These are phyloP conservation scores for Nipponia nippon DNA, from an alignment of 2,113 vertebrate species.

Conservation along the genomic window DNA sequence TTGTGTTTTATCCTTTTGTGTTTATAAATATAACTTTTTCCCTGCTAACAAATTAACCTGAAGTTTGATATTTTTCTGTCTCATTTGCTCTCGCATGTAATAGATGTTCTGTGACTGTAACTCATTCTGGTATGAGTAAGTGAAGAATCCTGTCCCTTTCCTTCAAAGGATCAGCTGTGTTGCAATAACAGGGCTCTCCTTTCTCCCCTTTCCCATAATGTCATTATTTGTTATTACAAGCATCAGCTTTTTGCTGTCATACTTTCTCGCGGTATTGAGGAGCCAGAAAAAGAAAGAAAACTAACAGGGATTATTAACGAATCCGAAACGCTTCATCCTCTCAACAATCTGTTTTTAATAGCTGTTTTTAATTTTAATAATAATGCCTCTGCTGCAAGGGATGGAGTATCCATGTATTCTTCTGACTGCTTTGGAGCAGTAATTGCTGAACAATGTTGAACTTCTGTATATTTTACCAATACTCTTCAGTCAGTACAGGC, in stretches of 20 bases:
- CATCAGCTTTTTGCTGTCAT: neutral
- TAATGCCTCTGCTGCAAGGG: neutral
- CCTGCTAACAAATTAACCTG: neutral
- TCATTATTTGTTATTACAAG: neutral
- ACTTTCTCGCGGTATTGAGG: neutral
- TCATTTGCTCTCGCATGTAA: accelerated
- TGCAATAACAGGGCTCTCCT: neutral
- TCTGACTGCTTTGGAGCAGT: neutral
- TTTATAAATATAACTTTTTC: neutral
- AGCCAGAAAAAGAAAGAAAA: neutral
- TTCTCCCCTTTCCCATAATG: neutral
- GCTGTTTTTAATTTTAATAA: neutral
- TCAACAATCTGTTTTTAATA: neutral
- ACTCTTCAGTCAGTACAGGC: neutral
- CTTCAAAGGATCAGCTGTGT: neutral
- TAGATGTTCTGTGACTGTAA: neutral
- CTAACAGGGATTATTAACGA: neutral
- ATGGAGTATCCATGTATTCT: neutral
- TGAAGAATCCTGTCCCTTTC: neutral
- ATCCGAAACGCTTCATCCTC: neutral
- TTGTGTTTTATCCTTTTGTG: neutral
- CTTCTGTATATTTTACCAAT: neutral
- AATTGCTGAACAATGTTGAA: neutral
- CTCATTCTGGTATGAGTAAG: neutral
- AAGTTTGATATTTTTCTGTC: neutral